Evolutionary conservation across 2,113 vertebrate species (phyloP).

Genomic region (Nestor notabilis): DNA sequence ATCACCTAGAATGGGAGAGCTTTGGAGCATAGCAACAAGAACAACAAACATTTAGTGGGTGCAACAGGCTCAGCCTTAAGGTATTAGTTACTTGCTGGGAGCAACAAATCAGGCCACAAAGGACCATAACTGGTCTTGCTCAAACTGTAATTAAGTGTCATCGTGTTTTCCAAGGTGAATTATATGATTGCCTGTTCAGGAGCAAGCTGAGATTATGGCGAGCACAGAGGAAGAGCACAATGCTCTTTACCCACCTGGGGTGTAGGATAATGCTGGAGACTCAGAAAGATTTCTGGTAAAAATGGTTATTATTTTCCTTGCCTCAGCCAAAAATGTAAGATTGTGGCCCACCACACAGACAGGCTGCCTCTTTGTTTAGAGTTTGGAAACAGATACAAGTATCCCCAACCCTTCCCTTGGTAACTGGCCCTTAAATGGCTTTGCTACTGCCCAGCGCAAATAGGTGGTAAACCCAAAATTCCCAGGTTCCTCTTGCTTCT

Average conservation of each 20-base stretch:
- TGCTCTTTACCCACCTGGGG: background rate
- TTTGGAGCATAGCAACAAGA: conserved; percentile 30
- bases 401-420: background rate
- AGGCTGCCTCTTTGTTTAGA: background rate
- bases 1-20: background rate
- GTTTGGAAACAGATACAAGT: background rate
- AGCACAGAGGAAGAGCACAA: background rate
- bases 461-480: background rate
- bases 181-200: background rate
- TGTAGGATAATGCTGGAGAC: background rate
- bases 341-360: background rate
- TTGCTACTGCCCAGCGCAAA: background rate
- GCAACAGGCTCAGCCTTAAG: background rate
- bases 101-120: conserved; percentile 30
- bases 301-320: background rate
- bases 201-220: background rate
- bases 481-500: background rate
- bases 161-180: background rate
- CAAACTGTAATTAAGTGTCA: conserved; percentile 40
- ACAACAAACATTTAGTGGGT: conserved; percentile 32
- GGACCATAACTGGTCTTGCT: background rate
- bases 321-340: background rate
- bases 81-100: background rate
- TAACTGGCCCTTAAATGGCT: background rate
- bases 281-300: background rate